Conservation (phyloP, 2,113 vertebrate genomes). For the Lethenteron reissneri region DNA sequence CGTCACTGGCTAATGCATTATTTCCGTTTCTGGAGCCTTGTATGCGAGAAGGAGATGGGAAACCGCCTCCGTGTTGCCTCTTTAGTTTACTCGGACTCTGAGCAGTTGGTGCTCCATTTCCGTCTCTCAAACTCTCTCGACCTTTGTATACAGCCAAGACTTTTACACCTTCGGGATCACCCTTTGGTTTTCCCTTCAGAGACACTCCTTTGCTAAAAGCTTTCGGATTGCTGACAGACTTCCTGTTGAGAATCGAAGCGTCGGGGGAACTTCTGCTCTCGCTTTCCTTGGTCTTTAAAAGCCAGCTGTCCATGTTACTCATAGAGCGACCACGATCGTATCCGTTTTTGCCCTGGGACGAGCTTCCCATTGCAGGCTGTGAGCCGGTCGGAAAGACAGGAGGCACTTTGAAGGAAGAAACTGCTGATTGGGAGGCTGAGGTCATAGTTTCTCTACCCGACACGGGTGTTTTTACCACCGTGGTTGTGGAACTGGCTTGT, state of each 20-base stretch:
- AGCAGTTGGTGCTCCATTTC: constrained; percentile 7
- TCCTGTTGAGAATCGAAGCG: constrained; percentile 13
- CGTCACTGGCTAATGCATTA: too few relatives aligned
- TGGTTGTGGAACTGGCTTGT: constrained; percentile 7
- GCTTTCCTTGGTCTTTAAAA: background rate
- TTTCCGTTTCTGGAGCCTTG: constrained; percentile 13
- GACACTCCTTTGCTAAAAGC: constrained; percentile 34
- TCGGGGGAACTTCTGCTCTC: background rate
- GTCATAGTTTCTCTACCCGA: constrained; percentile 10
- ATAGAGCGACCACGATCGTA: background rate
- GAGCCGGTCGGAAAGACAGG: constrained; percentile 3
- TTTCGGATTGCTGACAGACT: constrained; percentile 26
- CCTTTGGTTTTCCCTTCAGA: constrained; percentile 15
- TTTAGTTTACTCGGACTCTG: constrained; percentile 6
- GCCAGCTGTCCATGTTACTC: background rate
- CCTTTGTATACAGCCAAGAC: constrained; percentile 7
- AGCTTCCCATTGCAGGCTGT: constrained; percentile 6
- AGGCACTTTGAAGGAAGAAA: background rate
- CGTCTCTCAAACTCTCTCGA: background rate
- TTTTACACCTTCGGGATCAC: constrained; percentile 7
- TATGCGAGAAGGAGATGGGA: constrained; percentile 15
- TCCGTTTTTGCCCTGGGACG: background rate
- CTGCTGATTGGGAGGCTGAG: constrained; percentile 5
- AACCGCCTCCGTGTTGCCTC: constrained; percentile 6
- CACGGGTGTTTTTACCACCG: constrained; percentile 12